Percentiles rank a stretch among this genome's conserved stretches.
phyloP scores from a whole-genome alignment of 2,888 invertebrate species.

The Suillia variegata region DNA sequence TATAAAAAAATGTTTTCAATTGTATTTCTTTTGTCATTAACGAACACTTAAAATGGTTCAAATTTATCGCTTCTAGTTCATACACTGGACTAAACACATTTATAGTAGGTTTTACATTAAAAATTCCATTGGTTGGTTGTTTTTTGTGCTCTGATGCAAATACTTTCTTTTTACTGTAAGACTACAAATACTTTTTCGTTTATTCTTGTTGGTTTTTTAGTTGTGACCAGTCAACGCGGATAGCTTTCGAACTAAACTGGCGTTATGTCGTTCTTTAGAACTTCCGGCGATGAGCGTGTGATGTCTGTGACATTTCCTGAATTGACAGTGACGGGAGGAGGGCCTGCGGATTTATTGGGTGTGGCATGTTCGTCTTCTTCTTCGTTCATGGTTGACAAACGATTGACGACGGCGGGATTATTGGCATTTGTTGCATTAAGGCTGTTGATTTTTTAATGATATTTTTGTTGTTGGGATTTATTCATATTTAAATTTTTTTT shows the following conservation, averaged over 20 bases:
- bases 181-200: not conserved
- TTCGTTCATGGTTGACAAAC: slow-evolving; percentile 85
- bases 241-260: slow-evolving; percentile 36
- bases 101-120: not conserved
- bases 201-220: too few species aligned
- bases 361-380: slow-evolving; percentile 71
- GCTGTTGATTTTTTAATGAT: not conserved
- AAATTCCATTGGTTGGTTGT: not conserved
- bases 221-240: too few species aligned
- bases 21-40: too few species aligned
- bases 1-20: too few species aligned
- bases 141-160: not conserved
- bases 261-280: slow-evolving; percentile 38
- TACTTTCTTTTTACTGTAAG: not conserved
- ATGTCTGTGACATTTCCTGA: slow-evolving; percentile 6
- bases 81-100: too few species aligned
- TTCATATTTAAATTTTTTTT: not conserved
- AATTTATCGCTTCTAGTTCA: too few species aligned
- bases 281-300: slow-evolving; percentile 26
- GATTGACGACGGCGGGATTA: slow-evolving; percentile 44
- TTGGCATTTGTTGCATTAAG: not conserved
- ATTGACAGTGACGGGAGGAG: slow-evolving; percentile 32
- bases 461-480: not conserved
- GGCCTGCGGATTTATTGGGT: slow-evolving; percentile 17
- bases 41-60: too few species aligned